phyloP scores from a whole-genome alignment of 2,113 vertebrate genomes.

The Sinocyclocheilus maitianheensis region DNA sequence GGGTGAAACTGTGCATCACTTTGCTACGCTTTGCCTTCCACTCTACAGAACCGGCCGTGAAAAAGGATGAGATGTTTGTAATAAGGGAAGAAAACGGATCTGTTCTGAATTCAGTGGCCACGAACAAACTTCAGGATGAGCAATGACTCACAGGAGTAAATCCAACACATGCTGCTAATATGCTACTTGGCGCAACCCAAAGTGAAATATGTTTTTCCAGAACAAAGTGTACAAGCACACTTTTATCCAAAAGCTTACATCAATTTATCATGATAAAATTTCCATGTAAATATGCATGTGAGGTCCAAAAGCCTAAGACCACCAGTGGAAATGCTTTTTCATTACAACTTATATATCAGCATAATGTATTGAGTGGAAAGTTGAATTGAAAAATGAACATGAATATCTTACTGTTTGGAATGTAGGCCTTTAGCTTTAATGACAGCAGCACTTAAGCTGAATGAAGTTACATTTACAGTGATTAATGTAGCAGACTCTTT shows the following conservation, averaged over 20 bases:
- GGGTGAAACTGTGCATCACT: conserved; percentile 60
- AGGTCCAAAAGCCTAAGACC: conserved; percentile 4
- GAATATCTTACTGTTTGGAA: too few relatives aligned
- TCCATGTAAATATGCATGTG: not conserved
- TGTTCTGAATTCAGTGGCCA: conserved; percentile 32
- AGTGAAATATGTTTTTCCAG: conserved; percentile 19
- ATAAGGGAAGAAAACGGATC: conserved; percentile 22
- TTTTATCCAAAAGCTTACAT: not conserved
- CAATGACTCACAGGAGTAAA: conserved; percentile 23
- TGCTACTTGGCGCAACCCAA: not conserved
- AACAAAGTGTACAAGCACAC: conserved; percentile 11
- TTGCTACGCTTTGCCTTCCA: conserved; percentile 47
- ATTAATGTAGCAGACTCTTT: not conserved
- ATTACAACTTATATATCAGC: conserved; percentile 10
- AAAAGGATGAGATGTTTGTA: conserved; percentile 21
- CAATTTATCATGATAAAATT: conserved; percentile 13
- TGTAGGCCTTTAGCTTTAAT: not conserved
- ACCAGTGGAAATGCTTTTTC: conserved; percentile 6
- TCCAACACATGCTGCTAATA: not conserved
- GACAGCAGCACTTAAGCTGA: too few relatives aligned
- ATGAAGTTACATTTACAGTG: not conserved
- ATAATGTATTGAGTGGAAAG: not conserved
- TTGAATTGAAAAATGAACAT: too few relatives aligned
- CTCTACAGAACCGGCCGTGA: conserved; percentile 41
- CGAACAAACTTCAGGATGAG: conserved; percentile 19